Percentiles rank a stretch among this genome's conserved stretches.
phyloP scores from a whole-genome alignment of 2,888 invertebrate species.

The Rapana venosa region DNA sequence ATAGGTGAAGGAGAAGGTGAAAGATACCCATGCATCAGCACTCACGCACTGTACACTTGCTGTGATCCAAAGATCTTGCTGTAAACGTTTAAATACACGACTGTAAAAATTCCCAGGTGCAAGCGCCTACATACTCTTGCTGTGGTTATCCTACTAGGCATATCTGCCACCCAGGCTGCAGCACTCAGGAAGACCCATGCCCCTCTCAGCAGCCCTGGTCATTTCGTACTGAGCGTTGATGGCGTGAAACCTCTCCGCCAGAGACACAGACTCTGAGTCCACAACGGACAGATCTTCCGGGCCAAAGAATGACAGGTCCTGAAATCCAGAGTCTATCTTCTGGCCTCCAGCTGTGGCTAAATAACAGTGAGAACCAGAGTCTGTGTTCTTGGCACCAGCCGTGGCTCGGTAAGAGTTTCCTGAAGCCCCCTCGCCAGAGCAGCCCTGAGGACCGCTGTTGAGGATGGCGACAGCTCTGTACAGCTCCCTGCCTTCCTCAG shows the following conservation, averaged over 20 bases:
- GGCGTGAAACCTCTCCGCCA: constrained; percentile 12
- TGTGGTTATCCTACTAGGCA: not conserved
- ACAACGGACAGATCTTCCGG: constrained; percentile 27
- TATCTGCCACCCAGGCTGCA: not conserved
- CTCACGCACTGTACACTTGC: too few species aligned
- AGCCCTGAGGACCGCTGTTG: not conserved
- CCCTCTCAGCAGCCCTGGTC: not conserved
- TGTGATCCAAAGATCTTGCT: too few species aligned
- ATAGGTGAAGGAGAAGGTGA: too few species aligned
- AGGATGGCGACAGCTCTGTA: constrained; percentile 5
- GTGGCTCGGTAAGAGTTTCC: too few species aligned
- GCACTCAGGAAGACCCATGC: not conserved
- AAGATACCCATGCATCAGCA: too few species aligned
- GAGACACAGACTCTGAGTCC: not conserved
- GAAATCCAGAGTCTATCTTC: constrained; percentile 19
- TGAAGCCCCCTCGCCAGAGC: not conserved
- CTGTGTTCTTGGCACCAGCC: not conserved
- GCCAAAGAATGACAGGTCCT: not conserved
- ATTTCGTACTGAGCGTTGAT: constrained; percentile 13
- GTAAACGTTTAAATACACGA: too few species aligned
- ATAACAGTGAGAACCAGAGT: not conserved
- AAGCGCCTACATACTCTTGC: too few species aligned
- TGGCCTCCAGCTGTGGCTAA: not conserved
- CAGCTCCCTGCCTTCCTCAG: not conserved
- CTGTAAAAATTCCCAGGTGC: too few species aligned